These are phyloP conservation scores for Temnothorax ravouxi DNA, from an alignment of 2,888 invertebrate genomes.

Conservation along the genomic window DNA sequence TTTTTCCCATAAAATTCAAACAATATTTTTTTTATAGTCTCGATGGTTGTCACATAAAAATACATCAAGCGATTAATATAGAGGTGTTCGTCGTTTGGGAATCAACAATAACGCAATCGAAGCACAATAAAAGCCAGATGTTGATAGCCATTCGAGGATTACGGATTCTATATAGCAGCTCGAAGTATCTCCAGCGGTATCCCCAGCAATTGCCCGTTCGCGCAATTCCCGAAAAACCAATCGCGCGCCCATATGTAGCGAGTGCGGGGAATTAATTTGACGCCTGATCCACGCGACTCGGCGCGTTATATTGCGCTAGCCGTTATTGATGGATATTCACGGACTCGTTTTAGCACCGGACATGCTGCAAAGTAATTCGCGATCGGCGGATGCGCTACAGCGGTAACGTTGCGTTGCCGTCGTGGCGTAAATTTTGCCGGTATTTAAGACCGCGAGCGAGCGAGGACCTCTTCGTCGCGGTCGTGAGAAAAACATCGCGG, in stretches of 20 bases:
- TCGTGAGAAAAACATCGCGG: neutral
- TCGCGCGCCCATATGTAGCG: neutral
- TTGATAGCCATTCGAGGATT: conserved; percentile 14
- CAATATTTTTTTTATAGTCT: neutral
- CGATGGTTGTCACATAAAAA: neutral
- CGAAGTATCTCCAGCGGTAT: neutral
- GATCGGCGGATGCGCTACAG: neutral
- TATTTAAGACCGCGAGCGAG: conserved; percentile 56
- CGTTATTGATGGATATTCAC: neutral
- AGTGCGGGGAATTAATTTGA: conserved; percentile 16
- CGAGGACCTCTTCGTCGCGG: neutral
- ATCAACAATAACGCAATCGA: conserved; percentile 1
- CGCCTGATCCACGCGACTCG: conserved; percentile 21
- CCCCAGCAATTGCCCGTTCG: neutral
- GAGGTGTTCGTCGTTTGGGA: neutral
- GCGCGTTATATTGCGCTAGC: neutral
- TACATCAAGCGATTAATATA: neutral
- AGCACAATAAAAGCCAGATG: conserved; percentile 16
- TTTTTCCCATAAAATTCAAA: neutral
- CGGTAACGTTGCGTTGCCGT: neutral
- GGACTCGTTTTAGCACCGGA: neutral
- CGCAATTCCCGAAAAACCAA: conserved; percentile 19
- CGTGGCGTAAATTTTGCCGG: conserved; percentile 50
- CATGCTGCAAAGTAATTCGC: conserved; percentile 8
- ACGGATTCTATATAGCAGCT: neutral